phyloP scores from a whole-genome alignment of 2,888 invertebrate species.

The Tipula confusa region DNA sequence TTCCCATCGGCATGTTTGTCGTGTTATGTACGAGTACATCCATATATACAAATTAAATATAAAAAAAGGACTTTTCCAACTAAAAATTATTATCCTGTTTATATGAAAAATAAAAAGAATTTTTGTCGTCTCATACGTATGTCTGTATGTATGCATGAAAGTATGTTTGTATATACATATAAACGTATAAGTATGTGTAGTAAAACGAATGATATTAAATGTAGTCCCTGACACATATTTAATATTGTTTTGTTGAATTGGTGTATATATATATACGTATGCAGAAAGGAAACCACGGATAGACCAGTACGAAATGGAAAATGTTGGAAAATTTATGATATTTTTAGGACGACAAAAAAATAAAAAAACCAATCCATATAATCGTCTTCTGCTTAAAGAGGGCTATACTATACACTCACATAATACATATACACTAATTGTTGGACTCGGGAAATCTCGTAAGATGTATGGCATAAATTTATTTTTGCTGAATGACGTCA shows the following conservation, averaged over 20 bases:
- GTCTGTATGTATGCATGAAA: neutral
- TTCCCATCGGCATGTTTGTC: slow-evolving; percentile 3
- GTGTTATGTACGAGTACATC: neutral
- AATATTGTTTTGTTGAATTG: neutral
- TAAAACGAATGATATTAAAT: neutral
- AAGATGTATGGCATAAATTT: neutral
- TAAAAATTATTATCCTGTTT: slow-evolving; percentile 12
- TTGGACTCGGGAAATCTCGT: neutral
- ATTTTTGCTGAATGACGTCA: neutral
- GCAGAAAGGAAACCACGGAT: neutral
- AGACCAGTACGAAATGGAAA: neutral
- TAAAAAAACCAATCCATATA: neutral
- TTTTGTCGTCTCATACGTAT: neutral
- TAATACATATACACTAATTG: neutral
- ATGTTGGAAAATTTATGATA: neutral
- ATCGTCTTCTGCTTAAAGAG: neutral
- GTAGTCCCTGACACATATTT: neutral
- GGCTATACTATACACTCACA: neutral
- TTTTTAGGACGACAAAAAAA: neutral
- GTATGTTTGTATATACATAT: neutral
- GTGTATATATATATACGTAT: neutral
- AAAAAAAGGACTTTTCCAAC: slow-evolving; percentile 15
- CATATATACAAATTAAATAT: neutral
- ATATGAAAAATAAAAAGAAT: neutral
- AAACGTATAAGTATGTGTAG: too few species aligned